Evolutionary conservation across 2,797 vertebrate species (phyloP).

Genomic region (Macroramphosus scolopax): DNA sequence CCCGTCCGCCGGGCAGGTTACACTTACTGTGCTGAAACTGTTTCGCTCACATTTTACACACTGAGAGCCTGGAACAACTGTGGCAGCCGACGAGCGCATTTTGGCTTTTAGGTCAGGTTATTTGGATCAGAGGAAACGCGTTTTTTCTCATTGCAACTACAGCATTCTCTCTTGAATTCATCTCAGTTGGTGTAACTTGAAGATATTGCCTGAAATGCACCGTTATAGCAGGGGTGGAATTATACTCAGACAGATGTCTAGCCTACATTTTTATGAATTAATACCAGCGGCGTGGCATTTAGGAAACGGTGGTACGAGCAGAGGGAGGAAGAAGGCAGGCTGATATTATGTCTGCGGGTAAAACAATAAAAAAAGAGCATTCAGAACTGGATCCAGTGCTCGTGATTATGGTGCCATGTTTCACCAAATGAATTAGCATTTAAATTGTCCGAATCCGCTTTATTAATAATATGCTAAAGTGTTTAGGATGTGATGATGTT

Average conservation of each 20-base stretch:
- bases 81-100: slow-evolving; percentile 71
- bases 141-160: neutral
- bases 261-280: slow-evolving; percentile 60
- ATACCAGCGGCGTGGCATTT: slow-evolving; percentile 49
- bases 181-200: too few species aligned
- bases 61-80: slow-evolving; percentile 65
- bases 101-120: slow-evolving; percentile 69
- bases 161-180: neutral
- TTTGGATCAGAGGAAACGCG: slow-evolving; percentile 1
- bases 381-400: too few species aligned
- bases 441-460: slow-evolving; percentile 47
- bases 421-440: too few species aligned
- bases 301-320: slow-evolving; percentile 15
- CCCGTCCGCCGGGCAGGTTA: slow-evolving; percentile 17
- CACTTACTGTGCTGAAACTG: slow-evolving; percentile 56
- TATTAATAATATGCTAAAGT: slow-evolving; percentile 15
- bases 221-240: too few species aligned
- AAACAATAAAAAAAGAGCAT: too few species aligned
- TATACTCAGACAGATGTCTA: slow-evolving; percentile 60
- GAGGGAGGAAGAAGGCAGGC: slow-evolving; percentile 27
- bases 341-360: too few species aligned
- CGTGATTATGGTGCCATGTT: too few species aligned
- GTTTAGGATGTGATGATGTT: slow-evolving; percentile 41
- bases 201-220: too few species aligned
- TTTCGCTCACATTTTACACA: slow-evolving; percentile 57